Conservation (phyloP, 1,140 invertebrate species). For the Kradibia gibbosae region DNA sequence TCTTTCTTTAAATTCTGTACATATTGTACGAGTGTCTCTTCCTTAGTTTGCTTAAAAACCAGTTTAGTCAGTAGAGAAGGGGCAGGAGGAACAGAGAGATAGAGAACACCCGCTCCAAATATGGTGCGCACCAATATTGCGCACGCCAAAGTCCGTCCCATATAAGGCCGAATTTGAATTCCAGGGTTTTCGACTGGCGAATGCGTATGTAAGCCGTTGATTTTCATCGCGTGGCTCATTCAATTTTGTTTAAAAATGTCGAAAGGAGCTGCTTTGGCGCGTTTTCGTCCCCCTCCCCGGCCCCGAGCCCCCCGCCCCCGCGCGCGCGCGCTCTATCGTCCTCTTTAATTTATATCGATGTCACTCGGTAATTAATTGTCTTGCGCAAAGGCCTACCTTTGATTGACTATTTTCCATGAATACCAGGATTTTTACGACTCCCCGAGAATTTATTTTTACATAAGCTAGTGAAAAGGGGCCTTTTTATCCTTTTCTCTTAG, state of each 20-base stretch:
- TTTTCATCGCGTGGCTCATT: constrained; percentile 9
- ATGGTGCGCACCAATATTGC: constrained; percentile 22
- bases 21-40: not conserved
- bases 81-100: not conserved
- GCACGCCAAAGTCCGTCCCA: constrained; percentile 22
- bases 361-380: constrained; percentile 15
- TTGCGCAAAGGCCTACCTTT: not conserved
- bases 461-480: not conserved
- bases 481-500: constrained; percentile 21
- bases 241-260: not conserved
- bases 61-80: constrained; percentile 12
- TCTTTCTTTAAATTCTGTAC: not conserved
- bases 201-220: not conserved
- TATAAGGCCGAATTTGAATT: constrained; percentile 45
- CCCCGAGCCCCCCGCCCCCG: not conserved
- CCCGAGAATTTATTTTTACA: not conserved
- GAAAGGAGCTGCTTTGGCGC: not conserved
- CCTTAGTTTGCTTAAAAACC: constrained; percentile 33
- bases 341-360: constrained; percentile 16
- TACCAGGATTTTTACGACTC: constrained; percentile 29
- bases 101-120: constrained; percentile 32
- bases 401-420: constrained; percentile 45
- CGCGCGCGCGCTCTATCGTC: not conserved
- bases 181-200: constrained; percentile 31
- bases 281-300: not conserved